phyloP scores from a whole-genome alignment of 2,113 vertebrate genomes.

The Gobio gobio region DNA sequence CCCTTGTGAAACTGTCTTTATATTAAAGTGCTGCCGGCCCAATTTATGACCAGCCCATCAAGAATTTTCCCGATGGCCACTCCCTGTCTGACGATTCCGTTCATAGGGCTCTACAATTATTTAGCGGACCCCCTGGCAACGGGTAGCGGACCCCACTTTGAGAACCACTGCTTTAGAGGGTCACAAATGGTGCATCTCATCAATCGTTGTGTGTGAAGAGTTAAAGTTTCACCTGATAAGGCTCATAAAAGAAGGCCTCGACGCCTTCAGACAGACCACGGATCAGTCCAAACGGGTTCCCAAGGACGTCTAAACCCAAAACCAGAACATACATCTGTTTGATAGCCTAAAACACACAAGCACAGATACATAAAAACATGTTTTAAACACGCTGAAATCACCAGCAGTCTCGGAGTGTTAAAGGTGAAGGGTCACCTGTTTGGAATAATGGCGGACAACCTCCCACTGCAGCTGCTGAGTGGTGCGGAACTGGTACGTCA shows the following conservation, averaged over 20 bases:
- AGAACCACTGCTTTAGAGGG: no score
- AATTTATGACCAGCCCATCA: no score
- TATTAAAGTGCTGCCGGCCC: no score
- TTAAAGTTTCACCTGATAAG: constrained; percentile 86
- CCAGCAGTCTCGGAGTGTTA: background rate
- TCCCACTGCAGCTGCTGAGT: constrained; percentile 88
- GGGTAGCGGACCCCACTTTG: no score
- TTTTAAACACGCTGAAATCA: background rate
- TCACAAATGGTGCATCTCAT: background rate
- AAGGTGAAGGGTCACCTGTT: constrained; percentile 81
- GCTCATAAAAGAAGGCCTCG: constrained; percentile 97
- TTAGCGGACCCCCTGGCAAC: no score
- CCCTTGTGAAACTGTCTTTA: no score
- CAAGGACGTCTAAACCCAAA: constrained; percentile 96
- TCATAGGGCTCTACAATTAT: no score
- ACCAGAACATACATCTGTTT: constrained; percentile 98
- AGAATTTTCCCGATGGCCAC: no score
- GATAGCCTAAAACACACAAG: constrained; percentile 82
- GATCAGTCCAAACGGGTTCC: constrained; percentile 96
- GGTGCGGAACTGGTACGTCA: constrained; percentile 88
- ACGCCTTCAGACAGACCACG: constrained; percentile 95
- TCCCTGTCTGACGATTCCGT: no score
- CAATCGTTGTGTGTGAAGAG: background rate
- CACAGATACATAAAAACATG: background rate
- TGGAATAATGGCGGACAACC: constrained; percentile 91